Base-by-base conservation (phyloP, 2,888 invertebrate species). In the Sipunculus nudus region DNA sequence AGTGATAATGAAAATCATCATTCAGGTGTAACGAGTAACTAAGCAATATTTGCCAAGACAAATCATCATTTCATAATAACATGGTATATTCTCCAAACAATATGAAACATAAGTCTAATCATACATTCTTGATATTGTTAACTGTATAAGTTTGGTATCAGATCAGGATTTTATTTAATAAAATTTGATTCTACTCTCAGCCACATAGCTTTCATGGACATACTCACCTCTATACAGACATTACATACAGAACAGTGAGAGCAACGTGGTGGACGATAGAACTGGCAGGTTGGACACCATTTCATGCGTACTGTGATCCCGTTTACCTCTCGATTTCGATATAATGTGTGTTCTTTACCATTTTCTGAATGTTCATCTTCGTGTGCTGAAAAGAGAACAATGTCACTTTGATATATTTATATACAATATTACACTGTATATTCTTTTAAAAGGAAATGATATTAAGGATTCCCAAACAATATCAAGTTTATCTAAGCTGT, bases 261-360 rank as follows among this genome's bases (percentile, higher is more conserved):
- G 86, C 98, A 97, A 80, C 99, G 88, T 68, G 99, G 99, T 82
- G 99, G 99, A 79, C 99, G 89, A 86, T 99, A 99, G 88, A 99
- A 99, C 87, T 97, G 96, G 87, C 99, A 99, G 2, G 99, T 99
- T 74, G 96, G 94, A 86, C 99, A 98, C 98, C 98, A 99, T 86
- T 99, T 99, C 98, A 99, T 98, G 67, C 98, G 91, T 65, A 99
- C 96, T 16, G 96, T 96, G 73, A 98, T 96, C 65, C 97, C 97
- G 86, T 96, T 95, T 75, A 99, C 96, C 86, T 98, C 97, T 69
- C 97, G 95, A 85, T 92, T 96, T 86, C 94, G 95, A 86, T 97
- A 98, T 64, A 99, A 87, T 10, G 86, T 86, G 64, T 97, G 95
- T 77, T 96, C 89, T 82, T 96, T 93, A 86, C 99, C 98, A 85